Base-by-base conservation (phyloP, 2,888 invertebrate species). In the Sthenelais limicola region DNA sequence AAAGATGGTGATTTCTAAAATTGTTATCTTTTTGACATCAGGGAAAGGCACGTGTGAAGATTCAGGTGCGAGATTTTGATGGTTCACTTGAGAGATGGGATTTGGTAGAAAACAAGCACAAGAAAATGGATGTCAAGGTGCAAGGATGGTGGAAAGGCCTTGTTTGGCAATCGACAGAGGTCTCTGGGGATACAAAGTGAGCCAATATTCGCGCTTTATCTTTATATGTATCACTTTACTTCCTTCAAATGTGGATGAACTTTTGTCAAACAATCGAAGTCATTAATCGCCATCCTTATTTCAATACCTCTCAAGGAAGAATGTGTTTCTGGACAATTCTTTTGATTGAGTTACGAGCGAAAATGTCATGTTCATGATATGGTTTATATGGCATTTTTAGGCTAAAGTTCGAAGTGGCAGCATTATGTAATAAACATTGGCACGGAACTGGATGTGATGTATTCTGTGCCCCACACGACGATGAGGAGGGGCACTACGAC, bases 401-500 rank as follows among this genome's bases (percentile, higher is more conserved):
- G n/a, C 7, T 68, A 33, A 33, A 26, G 5, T 26, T 51, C 0
- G 24, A 49, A 35, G 33, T 51, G 51, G 30, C 68, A 4, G 51
- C 51, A 3, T 30, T 18, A 35, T 68, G 68, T 33, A 51, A 68
- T 26, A 51, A 68, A 52, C 15, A 51, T 52, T 68, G 68, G 68
- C 51, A 68, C 24, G 68, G 68, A 15, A n/a, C 68, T 9, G 51
- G 32, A 15, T 68, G 68, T 68, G 35, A 68, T 30, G 51, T 68
- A 12, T 68, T 68, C 68, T 68, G 68, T 33, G 32, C 49, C 51
- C 30, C 51, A 7, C 32, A 15, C 9, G 33, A 51, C 26, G 51
- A 33, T 28, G 68, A 51, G 32, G 9, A 7, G 7, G 68, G 68
- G 15, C 68, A 68, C 68, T 51, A 49, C 28, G 26, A n/a, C 1